Percentiles rank a stretch among this genome's conserved stretches.
phyloP scores from a whole-genome alignment of 2,113 vertebrate species.

The Myrmecobius fasciatus region DNA sequence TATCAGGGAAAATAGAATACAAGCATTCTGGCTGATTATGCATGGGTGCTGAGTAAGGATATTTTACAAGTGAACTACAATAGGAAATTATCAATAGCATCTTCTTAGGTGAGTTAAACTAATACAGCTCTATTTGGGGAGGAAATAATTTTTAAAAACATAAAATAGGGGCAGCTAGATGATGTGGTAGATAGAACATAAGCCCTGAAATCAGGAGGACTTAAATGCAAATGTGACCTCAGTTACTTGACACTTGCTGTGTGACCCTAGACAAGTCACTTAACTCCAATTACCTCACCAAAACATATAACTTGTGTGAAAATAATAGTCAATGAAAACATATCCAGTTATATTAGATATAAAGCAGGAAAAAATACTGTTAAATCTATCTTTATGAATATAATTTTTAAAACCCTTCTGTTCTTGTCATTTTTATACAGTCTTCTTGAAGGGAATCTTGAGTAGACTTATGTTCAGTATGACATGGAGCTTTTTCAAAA shows the following conservation, averaged over 20 bases:
- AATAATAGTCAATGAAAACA: background rate
- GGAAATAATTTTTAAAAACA: background rate
- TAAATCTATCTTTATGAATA: background rate
- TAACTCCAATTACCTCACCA: too few relatives aligned
- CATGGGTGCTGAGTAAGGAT: background rate
- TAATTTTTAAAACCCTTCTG: background rate
- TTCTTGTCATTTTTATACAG: background rate
- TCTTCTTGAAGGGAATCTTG: background rate
- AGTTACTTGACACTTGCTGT: too few relatives aligned
- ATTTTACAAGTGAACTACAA: background rate
- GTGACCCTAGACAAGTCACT: too few relatives aligned
- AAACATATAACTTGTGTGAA: background rate
- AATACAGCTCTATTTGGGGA: background rate
- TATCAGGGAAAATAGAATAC: background rate
- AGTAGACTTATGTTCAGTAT: background rate
- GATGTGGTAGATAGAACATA: too few relatives aligned
- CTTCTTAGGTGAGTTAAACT: background rate
- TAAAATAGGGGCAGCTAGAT: background rate
- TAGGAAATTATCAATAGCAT: background rate
- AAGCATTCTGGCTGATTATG: background rate
- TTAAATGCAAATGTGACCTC: too few relatives aligned
- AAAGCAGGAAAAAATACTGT: background rate
- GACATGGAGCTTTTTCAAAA: background rate
- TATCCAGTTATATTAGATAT: background rate
- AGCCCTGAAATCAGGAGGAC: too few relatives aligned